These are phyloP conservation scores for Limanda limanda DNA, from an alignment of 2,113 vertebrate species.

Conservation along the genomic window DNA sequence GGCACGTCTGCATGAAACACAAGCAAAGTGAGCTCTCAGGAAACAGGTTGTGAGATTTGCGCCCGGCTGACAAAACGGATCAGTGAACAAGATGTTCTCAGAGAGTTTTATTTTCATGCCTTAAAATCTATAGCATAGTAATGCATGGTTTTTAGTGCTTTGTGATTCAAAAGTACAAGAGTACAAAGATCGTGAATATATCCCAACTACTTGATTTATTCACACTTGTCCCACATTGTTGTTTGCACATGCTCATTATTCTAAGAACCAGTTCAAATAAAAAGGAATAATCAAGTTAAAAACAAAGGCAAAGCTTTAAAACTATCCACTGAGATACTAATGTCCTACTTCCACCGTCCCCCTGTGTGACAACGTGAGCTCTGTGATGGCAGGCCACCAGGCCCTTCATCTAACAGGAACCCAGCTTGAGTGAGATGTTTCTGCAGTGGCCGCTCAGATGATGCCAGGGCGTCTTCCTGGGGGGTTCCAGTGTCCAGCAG, in stretches of 20 bases:
- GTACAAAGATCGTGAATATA: slow-evolving; percentile 18
- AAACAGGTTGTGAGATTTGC: slow-evolving; percentile 31
- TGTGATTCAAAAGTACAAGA: slow-evolving; percentile 7
- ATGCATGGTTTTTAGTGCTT: slow-evolving; percentile 2
- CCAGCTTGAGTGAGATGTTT: slow-evolving; percentile 57
- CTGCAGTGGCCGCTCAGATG: slow-evolving; percentile 68
- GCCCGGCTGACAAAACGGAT: not conserved
- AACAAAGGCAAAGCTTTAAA: slow-evolving; percentile 53
- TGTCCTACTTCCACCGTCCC: slow-evolving; percentile 74
- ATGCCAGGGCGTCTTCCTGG: slow-evolving; percentile 74
- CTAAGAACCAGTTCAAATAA: slow-evolving; percentile 10
- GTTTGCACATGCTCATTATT: slow-evolving; percentile 55
- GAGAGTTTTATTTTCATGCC: slow-evolving; percentile 17
- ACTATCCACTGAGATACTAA: slow-evolving; percentile 52
- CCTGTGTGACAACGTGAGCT: slow-evolving; percentile 60
- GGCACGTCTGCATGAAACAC: slow-evolving; percentile 55
- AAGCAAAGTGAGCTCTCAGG: slow-evolving; percentile 31
- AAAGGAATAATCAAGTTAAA: slow-evolving; percentile 47
- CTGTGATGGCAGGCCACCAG: slow-evolving; percentile 84
- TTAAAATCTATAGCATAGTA: not conserved
- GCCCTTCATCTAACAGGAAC: slow-evolving; percentile 78
- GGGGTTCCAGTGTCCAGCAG: slow-evolving; percentile 74
- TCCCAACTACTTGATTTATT: slow-evolving; percentile 55
- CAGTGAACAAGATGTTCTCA: slow-evolving; percentile 26
- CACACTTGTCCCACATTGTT: slow-evolving; percentile 54